Base-by-base conservation (phyloP, 2,888 invertebrate genomes). In the Mythimna vitellina region DNA sequence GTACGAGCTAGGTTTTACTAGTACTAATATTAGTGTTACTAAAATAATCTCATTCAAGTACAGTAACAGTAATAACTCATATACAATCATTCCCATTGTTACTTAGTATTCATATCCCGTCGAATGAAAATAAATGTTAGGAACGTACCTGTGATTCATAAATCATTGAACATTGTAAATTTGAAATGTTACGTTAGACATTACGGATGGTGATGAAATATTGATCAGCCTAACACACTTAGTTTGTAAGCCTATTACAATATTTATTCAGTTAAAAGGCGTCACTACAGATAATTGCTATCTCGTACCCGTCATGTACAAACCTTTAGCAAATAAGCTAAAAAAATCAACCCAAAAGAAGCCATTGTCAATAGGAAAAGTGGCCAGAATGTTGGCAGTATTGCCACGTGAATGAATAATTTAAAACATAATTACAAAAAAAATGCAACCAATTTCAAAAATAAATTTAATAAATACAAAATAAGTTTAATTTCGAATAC, bases 31-130 rank as follows among this genome's bases (percentile, higher is more conserved):
- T 71, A 79, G 78, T 78, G 72, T 81, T 81, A 73, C 83, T 54
- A 71, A 83, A 83, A 83, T 83, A 83, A 76, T 70, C 49, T 62
- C 83, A 83, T 83, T 83, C 78, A 81, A 80, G 70, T 76, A 76
- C 65, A 58, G 62, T 74, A 78, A 76, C 67, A 58, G 62, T 76
- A 75, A 81, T 83, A 81, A 78, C 12, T 83, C 83, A 83, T 71
- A 60, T 53, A 70, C 65, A 74, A 70, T 73, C 70, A 78, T 32
- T 76, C 68, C 74, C 81, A 75, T 49, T 66, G 65, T 69, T 76
- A 83, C 78, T 70, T 67, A 67, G 80, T 69, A 72, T 51, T 74
- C 64, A 73, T 67, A 74, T 73, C 66, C 70, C 70, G 70, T 64
- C 78, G 72, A 83, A 81, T 81, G 66, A 67, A 83, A 81, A 72